Conservation (phyloP, 2,888 invertebrate genomes). For the Eupithecia abbreviata region DNA sequence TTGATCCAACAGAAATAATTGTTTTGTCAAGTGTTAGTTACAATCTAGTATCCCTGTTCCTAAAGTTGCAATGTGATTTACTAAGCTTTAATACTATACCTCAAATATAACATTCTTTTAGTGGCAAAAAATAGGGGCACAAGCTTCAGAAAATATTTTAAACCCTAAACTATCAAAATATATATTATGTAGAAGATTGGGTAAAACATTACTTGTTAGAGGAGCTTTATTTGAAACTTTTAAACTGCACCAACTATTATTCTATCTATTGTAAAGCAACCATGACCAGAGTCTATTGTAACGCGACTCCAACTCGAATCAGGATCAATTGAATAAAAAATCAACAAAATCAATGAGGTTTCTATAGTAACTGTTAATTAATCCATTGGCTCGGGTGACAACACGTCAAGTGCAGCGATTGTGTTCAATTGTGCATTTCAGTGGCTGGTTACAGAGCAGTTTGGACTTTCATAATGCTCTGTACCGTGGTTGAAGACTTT, state of each 20-base stretch:
- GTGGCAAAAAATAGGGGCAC: too few relatives aligned
- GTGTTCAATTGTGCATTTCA: conserved; percentile 48
- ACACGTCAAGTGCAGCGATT: conserved; percentile 61
- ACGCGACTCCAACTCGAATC: conserved; percentile 65
- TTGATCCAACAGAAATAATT: too few relatives aligned
- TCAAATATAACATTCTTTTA: not conserved
- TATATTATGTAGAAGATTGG: not conserved
- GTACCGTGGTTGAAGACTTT: not conserved
- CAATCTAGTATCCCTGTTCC: too few relatives aligned
- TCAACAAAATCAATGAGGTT: conserved; percentile 68
- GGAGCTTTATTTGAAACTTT: not conserved
- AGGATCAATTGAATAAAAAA: conserved; percentile 72
- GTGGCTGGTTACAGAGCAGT: conserved; percentile 23
- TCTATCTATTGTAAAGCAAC: conserved; percentile 32
- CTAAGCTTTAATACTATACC: not conserved
- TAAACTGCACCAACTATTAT: not conserved
- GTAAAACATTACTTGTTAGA: not conserved
- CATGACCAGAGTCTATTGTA: conserved; percentile 70
- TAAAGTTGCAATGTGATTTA: not conserved
- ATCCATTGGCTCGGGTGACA: conserved; percentile 54
- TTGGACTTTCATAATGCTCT: not conserved
- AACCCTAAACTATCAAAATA: too few relatives aligned
- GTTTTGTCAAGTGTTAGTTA: too few relatives aligned
- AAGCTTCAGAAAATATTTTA: too few relatives aligned
- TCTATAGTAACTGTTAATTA: conserved; percentile 38